These are phyloP conservation scores for Picus viridis DNA, from an alignment of 2,797 vertebrate species.

Conservation along the genomic window DNA sequence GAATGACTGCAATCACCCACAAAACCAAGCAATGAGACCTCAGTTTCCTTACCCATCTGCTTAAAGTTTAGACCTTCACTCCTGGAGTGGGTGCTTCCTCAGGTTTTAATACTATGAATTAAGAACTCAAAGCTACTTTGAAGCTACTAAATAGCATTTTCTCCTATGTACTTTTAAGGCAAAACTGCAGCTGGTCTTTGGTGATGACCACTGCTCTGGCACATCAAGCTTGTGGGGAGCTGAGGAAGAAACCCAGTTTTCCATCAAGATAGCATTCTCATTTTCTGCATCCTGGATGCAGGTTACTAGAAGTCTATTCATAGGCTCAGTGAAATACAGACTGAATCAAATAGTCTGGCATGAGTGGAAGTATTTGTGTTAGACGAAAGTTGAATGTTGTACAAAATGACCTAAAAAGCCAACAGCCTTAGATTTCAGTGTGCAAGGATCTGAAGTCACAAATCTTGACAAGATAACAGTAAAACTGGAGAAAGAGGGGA, in stretches of 20 bases:
- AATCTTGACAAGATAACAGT: neutral
- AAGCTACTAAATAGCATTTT: neutral
- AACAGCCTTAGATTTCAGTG: neutral
- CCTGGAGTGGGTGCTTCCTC: neutral
- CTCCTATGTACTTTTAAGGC: neutral
- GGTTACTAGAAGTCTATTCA: neutral
- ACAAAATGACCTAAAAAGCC: neutral
- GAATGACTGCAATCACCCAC: neutral
- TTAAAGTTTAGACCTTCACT: neutral
- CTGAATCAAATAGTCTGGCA: neutral
- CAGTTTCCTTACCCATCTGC: neutral
- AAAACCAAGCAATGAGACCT: neutral
- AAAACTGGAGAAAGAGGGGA: neutral
- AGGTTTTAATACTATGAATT: neutral
- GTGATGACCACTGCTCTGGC: neutral
- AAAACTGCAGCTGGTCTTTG: neutral
- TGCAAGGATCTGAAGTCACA: neutral
- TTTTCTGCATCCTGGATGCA: neutral
- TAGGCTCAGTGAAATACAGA: neutral
- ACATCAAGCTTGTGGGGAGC: neutral
- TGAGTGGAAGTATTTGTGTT: neutral
- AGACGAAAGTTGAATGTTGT: neutral
- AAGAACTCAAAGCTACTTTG: neutral
- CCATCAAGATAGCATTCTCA: neutral
- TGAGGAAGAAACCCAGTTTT: neutral